These are phyloP conservation scores for Cylas formicarius DNA, from an alignment of 1,140 invertebrate species.

Conservation along the genomic window DNA sequence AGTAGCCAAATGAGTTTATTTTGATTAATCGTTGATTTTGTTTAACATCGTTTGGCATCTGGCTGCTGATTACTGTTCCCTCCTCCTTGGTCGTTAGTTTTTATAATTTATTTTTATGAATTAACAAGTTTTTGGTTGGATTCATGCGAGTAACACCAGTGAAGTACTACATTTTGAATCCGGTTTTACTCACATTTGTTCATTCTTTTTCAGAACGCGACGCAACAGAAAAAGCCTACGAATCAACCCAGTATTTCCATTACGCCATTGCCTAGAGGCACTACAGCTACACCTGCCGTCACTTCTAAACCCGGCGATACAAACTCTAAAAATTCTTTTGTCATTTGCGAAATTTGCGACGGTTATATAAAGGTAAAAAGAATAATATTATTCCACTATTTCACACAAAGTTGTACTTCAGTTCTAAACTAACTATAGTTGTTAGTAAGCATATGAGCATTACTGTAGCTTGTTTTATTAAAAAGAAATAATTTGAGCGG, in stretches of 20 bases:
- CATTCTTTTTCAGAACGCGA: no score
- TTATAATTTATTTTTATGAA: no score
- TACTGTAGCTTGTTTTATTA: constrained; percentile 2
- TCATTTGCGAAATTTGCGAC: constrained; percentile 93
- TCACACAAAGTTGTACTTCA: no score
- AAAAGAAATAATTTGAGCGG: no score
- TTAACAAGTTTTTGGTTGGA: no score
- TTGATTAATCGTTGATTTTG: neutral
- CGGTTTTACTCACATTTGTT: no score
- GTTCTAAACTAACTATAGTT: constrained; percentile 1
- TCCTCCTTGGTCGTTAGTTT: no score
- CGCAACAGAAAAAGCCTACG: constrained; percentile 11
- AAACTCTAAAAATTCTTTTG: constrained; percentile 67
- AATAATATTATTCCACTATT: no score
- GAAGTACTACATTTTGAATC: no score
- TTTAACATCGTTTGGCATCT: neutral
- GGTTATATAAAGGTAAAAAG: constrained; percentile 76
- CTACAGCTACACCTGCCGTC: constrained; percentile 36
- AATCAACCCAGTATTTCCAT: constrained; percentile 76
- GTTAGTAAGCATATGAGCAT: neutral
- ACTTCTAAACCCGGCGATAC: constrained; percentile 42
- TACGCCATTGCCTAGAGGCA: constrained; percentile 71
- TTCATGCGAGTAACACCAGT: no score
- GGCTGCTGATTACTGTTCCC: no score
- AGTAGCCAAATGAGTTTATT: neutral